Evolutionary conservation across 2,888 invertebrate species (phyloP), one percentile per base, ranked within the genome.

Genomic region (Argyresthia albistria): DNA sequence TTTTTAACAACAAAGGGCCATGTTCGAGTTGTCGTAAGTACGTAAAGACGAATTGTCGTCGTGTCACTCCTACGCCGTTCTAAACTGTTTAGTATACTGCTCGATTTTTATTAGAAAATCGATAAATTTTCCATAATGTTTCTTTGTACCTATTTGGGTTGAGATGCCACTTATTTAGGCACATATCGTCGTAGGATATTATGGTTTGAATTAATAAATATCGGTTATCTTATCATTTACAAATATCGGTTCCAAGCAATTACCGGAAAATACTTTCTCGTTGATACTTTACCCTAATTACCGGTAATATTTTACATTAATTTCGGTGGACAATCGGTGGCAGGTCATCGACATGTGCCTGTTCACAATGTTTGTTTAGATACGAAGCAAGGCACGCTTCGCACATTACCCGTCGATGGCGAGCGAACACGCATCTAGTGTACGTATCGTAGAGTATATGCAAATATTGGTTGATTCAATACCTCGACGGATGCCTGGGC

Each of bases 1-100:
- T 50, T 49, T 50, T 43, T 43, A 16, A 50, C 50, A 43, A 50
- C 43, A 50, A 50, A 50, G 35, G 50, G n/a, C 50, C 50, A 25
- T 43, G 50, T 50, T 50, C 50, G 50, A 35, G 42, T 43, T 50
- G 50, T 50, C 11, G 47, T 35, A 35, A 25, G 47, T 25, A 25
- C 12, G 42, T 43, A 43, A 43, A 50, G 50, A 50, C 42, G 50
- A 50, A 50, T 50, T 43, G 50, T 50, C 50, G 35, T 15, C 43
- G 15, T 35, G 43, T 50, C 43, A 16, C 50, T 43, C 50, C 50
- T 25, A 50, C 50, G 42, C 42, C 25, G 37, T 10, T 8, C 14
- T 36, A 37, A 12, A 36, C 35, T 48, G 14, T 37, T 12, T 45
- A 45, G 45, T 45, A 14, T 45, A 45, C 14, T 14, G 45, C n/a